These are phyloP conservation scores for Pyrocephalus nanus DNA, from an alignment of 2,797 vertebrate species.

Conservation along the genomic window DNA sequence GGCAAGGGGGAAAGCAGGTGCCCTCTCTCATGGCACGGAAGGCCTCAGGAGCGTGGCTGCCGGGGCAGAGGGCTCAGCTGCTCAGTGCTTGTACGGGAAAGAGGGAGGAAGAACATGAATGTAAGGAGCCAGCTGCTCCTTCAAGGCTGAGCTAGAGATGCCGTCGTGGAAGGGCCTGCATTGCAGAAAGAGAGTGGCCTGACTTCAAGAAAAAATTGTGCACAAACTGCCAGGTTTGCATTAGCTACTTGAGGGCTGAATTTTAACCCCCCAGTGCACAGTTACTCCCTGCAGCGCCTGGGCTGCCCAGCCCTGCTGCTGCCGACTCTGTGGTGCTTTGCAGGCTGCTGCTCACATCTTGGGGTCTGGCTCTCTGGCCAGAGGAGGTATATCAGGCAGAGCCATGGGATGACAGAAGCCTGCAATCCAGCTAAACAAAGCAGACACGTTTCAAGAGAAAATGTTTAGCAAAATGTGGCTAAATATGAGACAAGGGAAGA, in stretches of 20 bases:
- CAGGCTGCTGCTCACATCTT: neutral
- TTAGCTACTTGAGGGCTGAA: neutral
- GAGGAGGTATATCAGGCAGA: neutral
- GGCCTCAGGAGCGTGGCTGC: accelerated
- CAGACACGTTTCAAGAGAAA: neutral
- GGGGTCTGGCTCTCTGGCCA: accelerated
- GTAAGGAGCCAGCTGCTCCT: neutral
- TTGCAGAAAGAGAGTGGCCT: neutral
- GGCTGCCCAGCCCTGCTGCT: neutral
- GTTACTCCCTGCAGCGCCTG: neutral
- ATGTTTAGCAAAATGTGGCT: too few relatives aligned
- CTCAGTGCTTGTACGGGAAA: accelerated
- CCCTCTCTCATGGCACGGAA: neutral
- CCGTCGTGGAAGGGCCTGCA: neutral
- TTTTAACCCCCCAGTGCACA: neutral
- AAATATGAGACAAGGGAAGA: neutral
- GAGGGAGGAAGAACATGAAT: neutral
- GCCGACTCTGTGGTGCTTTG: neutral
- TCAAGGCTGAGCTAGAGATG: neutral
- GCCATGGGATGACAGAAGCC: neutral
- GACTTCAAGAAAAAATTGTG: neutral
- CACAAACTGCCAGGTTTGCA: neutral
- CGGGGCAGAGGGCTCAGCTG: neutral
- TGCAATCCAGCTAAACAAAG: neutral
- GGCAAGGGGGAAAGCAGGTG: neutral